Evolutionary conservation across 2,113 vertebrate species (phyloP), one percentile per base, ranked within the genome.

Genomic region (Cacatua alba): DNA sequence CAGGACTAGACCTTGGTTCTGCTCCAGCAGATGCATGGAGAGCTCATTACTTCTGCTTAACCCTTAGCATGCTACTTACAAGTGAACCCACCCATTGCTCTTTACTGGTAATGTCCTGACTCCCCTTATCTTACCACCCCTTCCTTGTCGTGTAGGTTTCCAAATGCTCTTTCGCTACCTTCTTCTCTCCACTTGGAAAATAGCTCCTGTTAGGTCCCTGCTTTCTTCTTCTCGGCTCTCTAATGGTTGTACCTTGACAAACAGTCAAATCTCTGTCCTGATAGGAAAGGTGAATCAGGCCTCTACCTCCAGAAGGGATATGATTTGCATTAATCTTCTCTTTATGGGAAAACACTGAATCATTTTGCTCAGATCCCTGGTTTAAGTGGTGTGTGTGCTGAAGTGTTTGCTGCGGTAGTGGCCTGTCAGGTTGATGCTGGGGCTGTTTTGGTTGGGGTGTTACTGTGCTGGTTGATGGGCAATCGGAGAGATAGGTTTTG

Each of bases 41-140:
- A 97, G 82, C 82, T 97, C 88, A 5, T 97, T 69, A 87, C 19
- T 68, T 68, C 33, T 65, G 69, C 35, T 94, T 91, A 96, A 94
- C 94, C 88, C 70, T 65, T 62, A 13, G 39, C 10, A 6, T 55
- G 78, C 75, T 26, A 21, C 23, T 48, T 48, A 52, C 65, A 37
- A 24, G 43, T 44, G 49, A 43, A 15, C 13, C 78, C 60, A n/a
- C n/a, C 18, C 4, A 11, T 18, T 48, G 46, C 44, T 35, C 59
- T 53, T 39, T 12, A 37, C 23, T 33, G 49, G 37, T 31, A 55
- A 29, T 71, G 57, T 23, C 37, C 43, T 70, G 51, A 13, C 52
- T 84, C 24, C 52, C 55, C 53, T 67, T 10, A 17, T 5, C 64
- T 55, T 13, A 4, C 13, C 60, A 44, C 29, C 4, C 70, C 9